phyloP scores from a whole-genome alignment of 2,797 vertebrate genomes.

The Hybognathus amarus region DNA sequence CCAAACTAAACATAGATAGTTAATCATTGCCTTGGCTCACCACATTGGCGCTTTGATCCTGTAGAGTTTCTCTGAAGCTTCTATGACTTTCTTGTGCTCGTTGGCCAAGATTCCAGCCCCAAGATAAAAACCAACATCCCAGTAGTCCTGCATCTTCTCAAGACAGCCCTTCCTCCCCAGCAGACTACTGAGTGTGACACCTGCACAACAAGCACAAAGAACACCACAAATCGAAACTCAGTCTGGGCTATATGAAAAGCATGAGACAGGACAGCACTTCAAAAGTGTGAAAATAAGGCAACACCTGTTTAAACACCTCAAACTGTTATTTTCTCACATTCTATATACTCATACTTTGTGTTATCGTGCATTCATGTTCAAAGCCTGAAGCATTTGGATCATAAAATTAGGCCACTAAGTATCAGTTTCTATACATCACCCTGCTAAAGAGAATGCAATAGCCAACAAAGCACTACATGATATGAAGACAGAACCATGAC shows the following conservation, averaged over 20 bases:
- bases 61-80: slow-evolving; percentile 90
- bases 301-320: not conserved
- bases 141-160: slow-evolving; percentile 91
- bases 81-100: slow-evolving; percentile 84
- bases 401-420: slow-evolving; percentile 16
- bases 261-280: not conserved
- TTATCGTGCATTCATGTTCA: not conserved
- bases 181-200: slow-evolving; percentile 86
- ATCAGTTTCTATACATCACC: not conserved
- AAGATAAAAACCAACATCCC: slow-evolving; percentile 93
- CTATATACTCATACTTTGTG: not conserved
- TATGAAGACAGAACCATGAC: not conserved
- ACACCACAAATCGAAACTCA: slow-evolving; percentile 9
- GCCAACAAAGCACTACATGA: not conserved
- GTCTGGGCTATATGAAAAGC: not conserved
- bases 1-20: not conserved
- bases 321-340: not conserved
- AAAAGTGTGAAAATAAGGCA: not conserved
- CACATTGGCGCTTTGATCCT: slow-evolving; percentile 87
- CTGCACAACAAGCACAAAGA: slow-evolving; percentile 66
- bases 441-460: not conserved
- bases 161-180: slow-evolving; percentile 87
- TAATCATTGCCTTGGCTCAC: slow-evolving; percentile 68
- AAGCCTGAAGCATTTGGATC: not conserved
- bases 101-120: slow-evolving; percentile 87